Percentiles rank a stretch among this genome's conserved stretches.
phyloP scores from a whole-genome alignment of 2,888 invertebrate species.

The Lithophane leautieri region DNA sequence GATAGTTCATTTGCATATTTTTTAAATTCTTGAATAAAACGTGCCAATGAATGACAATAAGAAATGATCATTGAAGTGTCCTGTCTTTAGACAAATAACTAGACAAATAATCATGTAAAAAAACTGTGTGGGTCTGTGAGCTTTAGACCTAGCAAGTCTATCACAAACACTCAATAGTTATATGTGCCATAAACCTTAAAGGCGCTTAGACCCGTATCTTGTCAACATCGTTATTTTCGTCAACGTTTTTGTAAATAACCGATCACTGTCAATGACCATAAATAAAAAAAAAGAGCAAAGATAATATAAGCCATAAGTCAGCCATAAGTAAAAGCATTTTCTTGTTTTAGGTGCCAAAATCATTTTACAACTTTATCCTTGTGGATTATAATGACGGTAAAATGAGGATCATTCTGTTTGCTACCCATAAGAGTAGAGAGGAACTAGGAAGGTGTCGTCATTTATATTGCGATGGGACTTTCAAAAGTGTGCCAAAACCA shows the following conservation, averaged over 20 bases:
- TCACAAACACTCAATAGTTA: not conserved
- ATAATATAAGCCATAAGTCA: no score
- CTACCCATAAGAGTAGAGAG: conserved; percentile 25
- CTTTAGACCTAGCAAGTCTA: not conserved
- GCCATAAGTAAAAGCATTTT: no score
- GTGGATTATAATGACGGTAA: conserved; percentile 32
- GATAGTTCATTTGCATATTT: not conserved
- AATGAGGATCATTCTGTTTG: conserved; percentile 21
- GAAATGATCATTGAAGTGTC: not conserved
- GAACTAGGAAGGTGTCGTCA: conserved; percentile 23
- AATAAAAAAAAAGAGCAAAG: no score
- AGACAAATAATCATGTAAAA: no score
- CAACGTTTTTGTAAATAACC: conserved; percentile 27
- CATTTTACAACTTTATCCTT: conserved; percentile 26
- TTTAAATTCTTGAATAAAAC: not conserved
- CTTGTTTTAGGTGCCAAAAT: conserved; percentile 27
- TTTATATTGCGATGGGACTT: conserved; percentile 33
- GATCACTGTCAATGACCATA: conserved; percentile 26
- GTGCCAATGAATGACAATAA: not conserved
- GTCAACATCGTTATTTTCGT: conserved; percentile 21
- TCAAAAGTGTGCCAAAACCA: conserved; percentile 35
- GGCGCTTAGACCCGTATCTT: not conserved
- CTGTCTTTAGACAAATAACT: no score
- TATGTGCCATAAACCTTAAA: not conserved
- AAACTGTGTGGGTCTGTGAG: no score